Percentiles rank a stretch among this genome's conserved stretches.
These are phyloP conservation scores for Eulemur mongoz DNA, from an alignment of 2,797 vertebrate species.

Conservation along the genomic window DNA sequence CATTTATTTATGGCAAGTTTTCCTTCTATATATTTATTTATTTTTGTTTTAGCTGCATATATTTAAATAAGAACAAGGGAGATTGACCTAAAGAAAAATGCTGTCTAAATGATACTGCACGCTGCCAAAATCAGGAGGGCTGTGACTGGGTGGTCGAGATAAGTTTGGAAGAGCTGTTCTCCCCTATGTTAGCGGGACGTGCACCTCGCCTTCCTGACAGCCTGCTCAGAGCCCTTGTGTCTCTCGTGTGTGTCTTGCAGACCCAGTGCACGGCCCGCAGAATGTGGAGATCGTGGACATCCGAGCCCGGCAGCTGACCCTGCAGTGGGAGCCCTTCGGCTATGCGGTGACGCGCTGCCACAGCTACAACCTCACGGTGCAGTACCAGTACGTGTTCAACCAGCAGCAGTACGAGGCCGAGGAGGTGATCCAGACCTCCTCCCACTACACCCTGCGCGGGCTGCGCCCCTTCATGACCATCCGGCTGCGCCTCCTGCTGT, in stretches of 20 bases:
- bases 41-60: background rate
- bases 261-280: constrained; percentile 96
- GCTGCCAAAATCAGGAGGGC: background rate
- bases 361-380: constrained; percentile 98
- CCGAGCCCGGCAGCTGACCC: constrained; percentile 94
- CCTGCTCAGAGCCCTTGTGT: background rate
- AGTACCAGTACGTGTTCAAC: constrained; percentile 96
- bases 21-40: background rate
- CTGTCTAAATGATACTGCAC: background rate
- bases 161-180: background rate
- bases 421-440: constrained; percentile 95
- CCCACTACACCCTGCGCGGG: constrained; percentile 95
- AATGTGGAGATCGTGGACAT: constrained; percentile 97
- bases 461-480: constrained; percentile 96
- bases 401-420: constrained; percentile 95
- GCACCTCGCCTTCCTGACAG: fast-evolving
- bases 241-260: constrained; percentile 80
- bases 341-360: constrained; percentile 97
- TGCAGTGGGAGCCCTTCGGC: constrained; percentile 98
- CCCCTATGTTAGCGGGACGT: fast-evolving
- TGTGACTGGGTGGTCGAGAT: background rate
- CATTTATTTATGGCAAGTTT: background rate
- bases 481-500: constrained; percentile 91
- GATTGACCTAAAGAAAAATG: background rate
- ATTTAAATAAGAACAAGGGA: background rate